Percentiles rank a stretch among this genome's conserved stretches.
These are phyloP conservation scores for Drosophila yooni DNA, from an alignment of 2,888 invertebrate genomes.

Conservation along the genomic window DNA sequence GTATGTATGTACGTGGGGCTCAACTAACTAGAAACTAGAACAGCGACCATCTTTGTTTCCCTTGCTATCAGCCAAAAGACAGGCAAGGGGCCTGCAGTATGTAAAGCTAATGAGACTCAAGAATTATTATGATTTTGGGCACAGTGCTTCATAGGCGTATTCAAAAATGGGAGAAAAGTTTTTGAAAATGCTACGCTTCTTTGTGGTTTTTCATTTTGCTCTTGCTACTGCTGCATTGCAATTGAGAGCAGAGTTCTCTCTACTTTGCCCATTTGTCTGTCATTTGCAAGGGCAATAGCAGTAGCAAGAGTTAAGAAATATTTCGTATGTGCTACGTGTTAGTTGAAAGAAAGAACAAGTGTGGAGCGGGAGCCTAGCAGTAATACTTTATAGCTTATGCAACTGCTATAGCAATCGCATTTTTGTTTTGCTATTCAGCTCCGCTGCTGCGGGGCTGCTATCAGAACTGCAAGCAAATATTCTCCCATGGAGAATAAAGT, in stretches of 20 bases:
- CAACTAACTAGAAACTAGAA: slow-evolving; percentile 26
- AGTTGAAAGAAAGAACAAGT: background rate
- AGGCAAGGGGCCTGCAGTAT: no score
- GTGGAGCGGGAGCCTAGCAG: no score
- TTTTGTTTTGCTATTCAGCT: no score
- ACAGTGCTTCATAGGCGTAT: background rate
- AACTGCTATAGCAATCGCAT: background rate
- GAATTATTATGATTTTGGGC: background rate
- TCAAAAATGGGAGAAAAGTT: background rate
- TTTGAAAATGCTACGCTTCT: background rate
- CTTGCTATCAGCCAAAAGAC: slow-evolving; percentile 9
- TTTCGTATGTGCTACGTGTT: background rate
- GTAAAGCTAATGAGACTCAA: slow-evolving; percentile 1
- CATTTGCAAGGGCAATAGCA: background rate
- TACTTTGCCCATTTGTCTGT: background rate
- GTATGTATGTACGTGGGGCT: slow-evolving; percentile 1
- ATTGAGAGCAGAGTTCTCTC: background rate
- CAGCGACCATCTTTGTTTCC: slow-evolving; percentile 16
- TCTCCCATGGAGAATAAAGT: background rate
- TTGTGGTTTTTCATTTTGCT: background rate
- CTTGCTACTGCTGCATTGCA: background rate
- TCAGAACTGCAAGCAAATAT: background rate
- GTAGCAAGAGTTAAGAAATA: background rate
- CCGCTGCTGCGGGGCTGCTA: background rate
- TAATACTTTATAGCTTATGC: background rate